Evolutionary conservation across 2,113 vertebrate species (phyloP).

Genomic region (Serranochromis macrocephalus): DNA sequence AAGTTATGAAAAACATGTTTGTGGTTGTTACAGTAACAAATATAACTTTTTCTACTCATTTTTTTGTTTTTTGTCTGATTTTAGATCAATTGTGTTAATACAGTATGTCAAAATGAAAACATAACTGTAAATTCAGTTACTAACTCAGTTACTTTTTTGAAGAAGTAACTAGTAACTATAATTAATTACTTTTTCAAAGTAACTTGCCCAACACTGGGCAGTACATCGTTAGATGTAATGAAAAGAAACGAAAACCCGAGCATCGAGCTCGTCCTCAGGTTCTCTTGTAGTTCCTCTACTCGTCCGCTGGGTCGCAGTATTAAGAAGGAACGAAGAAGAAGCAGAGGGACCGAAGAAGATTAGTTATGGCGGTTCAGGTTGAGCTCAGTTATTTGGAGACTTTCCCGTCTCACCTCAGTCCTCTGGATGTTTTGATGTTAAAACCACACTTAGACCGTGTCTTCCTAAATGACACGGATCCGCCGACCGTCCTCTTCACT

Average conservation of each 20-base stretch:
- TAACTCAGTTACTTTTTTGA: not conserved
- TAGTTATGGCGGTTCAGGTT: constrained; percentile 52
- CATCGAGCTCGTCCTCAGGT: not conserved
- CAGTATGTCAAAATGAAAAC: no score
- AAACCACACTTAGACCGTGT: constrained; percentile 23
- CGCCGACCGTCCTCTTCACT: constrained; percentile 62
- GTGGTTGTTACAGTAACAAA: not conserved
- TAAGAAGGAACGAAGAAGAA: not conserved
- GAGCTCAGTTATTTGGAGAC: constrained; percentile 35
- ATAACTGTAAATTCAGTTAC: not conserved
- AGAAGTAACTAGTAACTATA: not conserved
- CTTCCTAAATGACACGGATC: constrained; percentile 16
- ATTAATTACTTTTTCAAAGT: not conserved
- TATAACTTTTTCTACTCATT: not conserved
- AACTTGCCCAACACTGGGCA: not conserved
- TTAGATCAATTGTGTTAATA: no score
- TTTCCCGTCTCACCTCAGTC: constrained; percentile 56
- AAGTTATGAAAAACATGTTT: not conserved
- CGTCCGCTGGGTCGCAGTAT: not conserved
- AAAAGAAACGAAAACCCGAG: not conserved
- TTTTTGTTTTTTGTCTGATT: no score
- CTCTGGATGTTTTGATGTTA: constrained; percentile 46
- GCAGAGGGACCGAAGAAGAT: not conserved
- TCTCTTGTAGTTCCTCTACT: not conserved
- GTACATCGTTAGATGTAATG: not conserved